Evolutionary conservation across 1,140 invertebrate species (phyloP).

Genomic region (Nymphalis io): DNA sequence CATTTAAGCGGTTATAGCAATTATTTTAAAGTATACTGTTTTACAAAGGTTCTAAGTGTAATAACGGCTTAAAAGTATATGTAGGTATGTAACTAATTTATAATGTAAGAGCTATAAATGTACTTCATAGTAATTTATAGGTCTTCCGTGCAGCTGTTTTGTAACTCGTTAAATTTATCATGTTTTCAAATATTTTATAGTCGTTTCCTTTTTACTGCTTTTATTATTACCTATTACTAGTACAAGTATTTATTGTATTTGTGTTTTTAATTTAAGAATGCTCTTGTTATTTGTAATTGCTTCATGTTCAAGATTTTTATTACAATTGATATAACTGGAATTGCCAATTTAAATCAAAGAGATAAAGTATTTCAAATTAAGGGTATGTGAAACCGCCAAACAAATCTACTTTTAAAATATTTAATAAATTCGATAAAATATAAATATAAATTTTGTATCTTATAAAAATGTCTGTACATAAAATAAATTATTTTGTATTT

Average conservation of each 20-base stretch:
- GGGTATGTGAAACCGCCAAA: no score
- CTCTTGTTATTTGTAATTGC: not conserved
- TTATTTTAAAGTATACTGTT: not conserved
- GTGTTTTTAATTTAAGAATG: not conserved
- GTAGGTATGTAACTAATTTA: not conserved
- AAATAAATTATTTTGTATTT: no score
- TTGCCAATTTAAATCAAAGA: no score
- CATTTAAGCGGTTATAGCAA: no score
- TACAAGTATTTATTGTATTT: no score
- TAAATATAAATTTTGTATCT: no score
- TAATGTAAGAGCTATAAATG: constrained; percentile 4
- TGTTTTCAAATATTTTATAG: constrained; percentile 11
- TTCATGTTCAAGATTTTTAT: no score
- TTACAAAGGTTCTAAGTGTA: not conserved
- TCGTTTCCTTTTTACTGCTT: constrained; percentile 2
- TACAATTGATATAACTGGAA: no score
- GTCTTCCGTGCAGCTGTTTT: constrained; percentile 8
- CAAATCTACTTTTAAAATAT: no score
- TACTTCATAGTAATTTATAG: constrained; percentile 11
- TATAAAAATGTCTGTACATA: no score
- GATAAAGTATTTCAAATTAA: no score
- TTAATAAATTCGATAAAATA: no score
- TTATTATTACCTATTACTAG: not conserved
- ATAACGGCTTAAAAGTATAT: not conserved
- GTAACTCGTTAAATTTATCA: constrained; percentile 10